Conservation (phyloP, 2,113 vertebrate species). For the Podiceps cristatus region DNA sequence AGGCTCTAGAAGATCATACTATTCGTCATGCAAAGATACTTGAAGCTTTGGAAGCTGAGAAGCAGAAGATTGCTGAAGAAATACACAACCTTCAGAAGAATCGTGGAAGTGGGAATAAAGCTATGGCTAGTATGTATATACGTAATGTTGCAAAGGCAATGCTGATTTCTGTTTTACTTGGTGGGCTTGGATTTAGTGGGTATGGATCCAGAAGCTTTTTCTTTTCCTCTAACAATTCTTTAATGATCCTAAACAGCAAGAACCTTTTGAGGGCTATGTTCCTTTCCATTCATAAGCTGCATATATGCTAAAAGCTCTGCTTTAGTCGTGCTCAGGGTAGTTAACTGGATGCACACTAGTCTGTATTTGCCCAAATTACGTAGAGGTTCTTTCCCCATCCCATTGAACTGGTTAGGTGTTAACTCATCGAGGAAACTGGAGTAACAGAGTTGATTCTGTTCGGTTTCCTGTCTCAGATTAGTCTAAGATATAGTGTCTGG, state of each 20-base stretch:
- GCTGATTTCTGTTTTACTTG: not conserved
- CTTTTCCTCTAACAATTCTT: not conserved
- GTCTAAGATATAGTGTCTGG: not conserved
- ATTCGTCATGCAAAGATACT: conserved; percentile 88
- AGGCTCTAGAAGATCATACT: conserved; percentile 91
- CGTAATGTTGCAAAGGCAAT: not conserved
- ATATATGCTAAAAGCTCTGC: not conserved
- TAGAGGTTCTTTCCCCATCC: not conserved
- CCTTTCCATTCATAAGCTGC: not conserved
- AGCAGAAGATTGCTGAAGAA: conserved; percentile 89
- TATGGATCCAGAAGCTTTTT: not conserved
- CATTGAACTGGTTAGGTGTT: not conserved
- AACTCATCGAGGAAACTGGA: not conserved
- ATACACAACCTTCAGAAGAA: conserved; percentile 85
- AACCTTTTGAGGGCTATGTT: not conserved
- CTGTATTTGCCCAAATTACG: not conserved
- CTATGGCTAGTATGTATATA: conserved; percentile 19
- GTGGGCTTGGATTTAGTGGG: not conserved
- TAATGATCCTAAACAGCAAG: not conserved
- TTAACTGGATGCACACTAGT: not conserved
- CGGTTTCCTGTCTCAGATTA: not conserved
- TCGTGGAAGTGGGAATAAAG: conserved; percentile 40
- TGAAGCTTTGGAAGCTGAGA: conserved; percentile 91
- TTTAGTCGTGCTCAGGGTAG: not conserved
- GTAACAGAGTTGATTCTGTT: not conserved